A percentile compares a stretch with the other conserved stretches of the same genome.
phyloP scores from a whole-genome alignment of 2,888 invertebrate species.

The Drosophila fulvimacula region DNA sequence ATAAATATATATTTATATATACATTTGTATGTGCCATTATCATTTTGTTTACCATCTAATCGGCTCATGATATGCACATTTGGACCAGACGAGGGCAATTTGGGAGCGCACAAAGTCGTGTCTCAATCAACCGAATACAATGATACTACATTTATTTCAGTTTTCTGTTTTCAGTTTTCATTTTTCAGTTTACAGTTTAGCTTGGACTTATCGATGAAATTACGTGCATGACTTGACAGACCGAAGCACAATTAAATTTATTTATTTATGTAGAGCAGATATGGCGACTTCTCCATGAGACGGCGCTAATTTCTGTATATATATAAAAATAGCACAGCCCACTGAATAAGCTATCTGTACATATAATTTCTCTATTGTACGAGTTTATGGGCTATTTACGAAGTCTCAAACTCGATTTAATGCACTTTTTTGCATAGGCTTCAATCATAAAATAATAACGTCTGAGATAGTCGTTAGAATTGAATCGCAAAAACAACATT shows the following conservation, averaged over 20 bases:
- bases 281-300: slow-evolving; percentile 14
- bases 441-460: slow-evolving; percentile 46
- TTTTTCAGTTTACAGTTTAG: slow-evolving; percentile 19
- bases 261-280: slow-evolving; percentile 17
- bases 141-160: slow-evolving; percentile 38
- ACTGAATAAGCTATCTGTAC: not conserved
- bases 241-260: slow-evolving; percentile 3
- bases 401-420: not conserved
- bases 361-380: not conserved
- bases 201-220: slow-evolving; percentile 17
- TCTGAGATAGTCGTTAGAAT: slow-evolving; percentile 38
- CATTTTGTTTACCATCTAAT: slow-evolving; percentile 18
- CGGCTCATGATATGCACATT: slow-evolving; percentile 39
- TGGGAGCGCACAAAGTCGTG: slow-evolving; percentile 3
- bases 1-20: not conserved
- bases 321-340: slow-evolving; percentile 1
- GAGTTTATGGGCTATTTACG: not conserved
- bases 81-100: slow-evolving; percentile 6
- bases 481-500: slow-evolving; percentile 30
- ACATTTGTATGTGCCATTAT: not conserved
- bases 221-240: slow-evolving; percentile 32
- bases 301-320: slow-evolving; percentile 7
- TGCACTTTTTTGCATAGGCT: slow-evolving; percentile 31
- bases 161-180: not conserved
- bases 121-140: slow-evolving; percentile 28